phyloP scores from a whole-genome alignment of 2,113 vertebrate genomes.

The Perca schrenkii region DNA sequence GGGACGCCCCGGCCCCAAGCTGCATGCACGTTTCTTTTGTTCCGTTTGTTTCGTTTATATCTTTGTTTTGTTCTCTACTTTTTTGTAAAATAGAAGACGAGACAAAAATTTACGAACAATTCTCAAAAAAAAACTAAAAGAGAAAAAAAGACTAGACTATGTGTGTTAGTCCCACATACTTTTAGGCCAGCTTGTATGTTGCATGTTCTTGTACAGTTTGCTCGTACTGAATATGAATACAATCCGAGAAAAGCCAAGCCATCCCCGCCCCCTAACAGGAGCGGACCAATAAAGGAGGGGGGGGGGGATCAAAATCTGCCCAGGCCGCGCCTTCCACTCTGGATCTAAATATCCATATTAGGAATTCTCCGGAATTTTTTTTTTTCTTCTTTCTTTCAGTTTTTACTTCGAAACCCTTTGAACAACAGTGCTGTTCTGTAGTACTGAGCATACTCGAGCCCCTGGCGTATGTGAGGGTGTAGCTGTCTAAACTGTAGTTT shows the following conservation, averaged over 20 bases:
- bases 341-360: slow-evolving; percentile 93
- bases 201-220: slow-evolving; percentile 99
- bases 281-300: slow-evolving; percentile 87
- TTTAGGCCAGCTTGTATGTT: slow-evolving; percentile 98
- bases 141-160: slow-evolving; percentile 92
- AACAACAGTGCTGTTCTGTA: slow-evolving; percentile 91
- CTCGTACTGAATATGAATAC: slow-evolving; percentile 95
- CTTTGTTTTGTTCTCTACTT: slow-evolving; percentile 55
- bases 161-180: slow-evolving; percentile 96
- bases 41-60: slow-evolving; percentile 49
- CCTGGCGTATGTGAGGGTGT: slow-evolving; percentile 87
- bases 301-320: slow-evolving; percentile 83
- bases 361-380: slow-evolving; percentile 74
- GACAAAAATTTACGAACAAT: slow-evolving; percentile 79
- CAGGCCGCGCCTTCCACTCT: slow-evolving; percentile 88
- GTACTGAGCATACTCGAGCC: slow-evolving; percentile 90
- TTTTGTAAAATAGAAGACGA: slow-evolving; percentile 85
- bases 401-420: slow-evolving; percentile 88
- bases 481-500: slow-evolving; percentile 89
- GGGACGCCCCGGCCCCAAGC: slow-evolving; percentile 89
- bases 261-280: slow-evolving; percentile 87
- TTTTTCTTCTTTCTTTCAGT: slow-evolving; percentile 35
- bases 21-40: slow-evolving; percentile 90
- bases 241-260: slow-evolving; percentile 98
- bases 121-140: slow-evolving; percentile 80